Conservation (phyloP, 2,113 vertebrate genomes). For the Eclectus roratus region DNA sequence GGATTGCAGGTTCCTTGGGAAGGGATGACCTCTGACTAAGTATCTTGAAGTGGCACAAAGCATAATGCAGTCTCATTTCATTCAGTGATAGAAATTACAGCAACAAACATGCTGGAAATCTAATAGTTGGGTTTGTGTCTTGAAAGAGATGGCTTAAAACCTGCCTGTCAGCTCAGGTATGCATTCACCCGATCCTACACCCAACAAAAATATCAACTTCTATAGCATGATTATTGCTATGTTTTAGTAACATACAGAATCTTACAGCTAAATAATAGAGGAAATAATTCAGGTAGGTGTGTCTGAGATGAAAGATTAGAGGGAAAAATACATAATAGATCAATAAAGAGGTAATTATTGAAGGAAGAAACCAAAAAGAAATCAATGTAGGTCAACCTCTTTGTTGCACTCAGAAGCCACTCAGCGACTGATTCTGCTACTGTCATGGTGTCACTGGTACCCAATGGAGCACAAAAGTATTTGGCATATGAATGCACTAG, state of each 20-base stretch:
- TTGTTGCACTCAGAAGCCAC: not conserved
- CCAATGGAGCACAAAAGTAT: not conserved
- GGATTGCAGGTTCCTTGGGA: not conserved
- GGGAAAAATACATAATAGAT: not conserved
- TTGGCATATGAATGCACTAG: not conserved
- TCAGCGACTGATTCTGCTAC: not conserved
- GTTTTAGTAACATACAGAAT: not conserved
- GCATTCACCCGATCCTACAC: not conserved
- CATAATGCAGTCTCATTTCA: not conserved
- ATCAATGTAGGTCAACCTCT: not conserved
- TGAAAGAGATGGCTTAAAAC: not conserved
- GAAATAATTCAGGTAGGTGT: not conserved
- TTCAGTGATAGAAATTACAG: not conserved
- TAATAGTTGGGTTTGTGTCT: not conserved
- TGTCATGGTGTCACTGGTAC: not conserved
- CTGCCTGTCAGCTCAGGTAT: not conserved
- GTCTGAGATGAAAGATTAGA: not conserved
- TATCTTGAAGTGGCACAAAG: not conserved
- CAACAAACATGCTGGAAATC: not conserved
- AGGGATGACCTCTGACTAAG: conserved; percentile 36
- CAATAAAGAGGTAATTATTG: not conserved
- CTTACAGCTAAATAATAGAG: not conserved
- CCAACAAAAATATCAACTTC: not conserved
- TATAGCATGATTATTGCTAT: not conserved
- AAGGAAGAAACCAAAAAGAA: not conserved